Conservation (phyloP, 2,113 vertebrate species). For the Oncorhynchus tshawytscha region DNA sequence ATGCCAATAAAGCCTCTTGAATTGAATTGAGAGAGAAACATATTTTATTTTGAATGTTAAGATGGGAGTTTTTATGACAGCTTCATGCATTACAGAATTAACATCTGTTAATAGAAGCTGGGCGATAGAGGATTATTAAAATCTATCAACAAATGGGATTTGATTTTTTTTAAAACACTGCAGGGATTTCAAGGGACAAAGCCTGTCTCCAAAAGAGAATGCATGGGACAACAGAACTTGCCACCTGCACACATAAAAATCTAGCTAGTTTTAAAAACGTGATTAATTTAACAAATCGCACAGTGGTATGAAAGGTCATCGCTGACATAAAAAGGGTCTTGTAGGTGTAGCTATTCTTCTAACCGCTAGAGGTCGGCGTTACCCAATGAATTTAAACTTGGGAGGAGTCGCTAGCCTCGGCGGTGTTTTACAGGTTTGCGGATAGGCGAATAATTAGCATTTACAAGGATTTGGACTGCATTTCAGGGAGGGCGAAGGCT, state of each 20-base stretch:
- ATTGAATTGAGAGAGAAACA: constrained; percentile 10
- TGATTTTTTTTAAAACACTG: background rate
- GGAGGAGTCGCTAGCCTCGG: too few relatives aligned
- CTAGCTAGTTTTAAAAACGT: too few relatives aligned
- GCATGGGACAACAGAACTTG: too few relatives aligned
- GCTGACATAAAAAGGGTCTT: background rate
- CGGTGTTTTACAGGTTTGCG: background rate
- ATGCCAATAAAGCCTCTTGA: too few relatives aligned
- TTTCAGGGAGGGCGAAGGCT: background rate
- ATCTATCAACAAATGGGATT: background rate
- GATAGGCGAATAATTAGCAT: background rate
- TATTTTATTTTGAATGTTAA: background rate
- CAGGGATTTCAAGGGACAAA: background rate
- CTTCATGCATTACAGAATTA: background rate
- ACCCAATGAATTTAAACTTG: background rate
- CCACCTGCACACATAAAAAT: too few relatives aligned
- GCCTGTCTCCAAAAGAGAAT: too few relatives aligned
- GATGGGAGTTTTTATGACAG: background rate
- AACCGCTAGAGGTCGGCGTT: constrained; percentile 12
- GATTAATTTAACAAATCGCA: too few relatives aligned
- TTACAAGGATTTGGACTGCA: background rate
- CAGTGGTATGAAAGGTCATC: too few relatives aligned
- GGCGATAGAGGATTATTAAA: background rate
- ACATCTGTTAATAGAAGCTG: constrained; percentile 3
- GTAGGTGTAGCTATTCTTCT: background rate